Base-by-base conservation (phyloP, 2,113 vertebrate species). In the Entelurus aequoreus region DNA sequence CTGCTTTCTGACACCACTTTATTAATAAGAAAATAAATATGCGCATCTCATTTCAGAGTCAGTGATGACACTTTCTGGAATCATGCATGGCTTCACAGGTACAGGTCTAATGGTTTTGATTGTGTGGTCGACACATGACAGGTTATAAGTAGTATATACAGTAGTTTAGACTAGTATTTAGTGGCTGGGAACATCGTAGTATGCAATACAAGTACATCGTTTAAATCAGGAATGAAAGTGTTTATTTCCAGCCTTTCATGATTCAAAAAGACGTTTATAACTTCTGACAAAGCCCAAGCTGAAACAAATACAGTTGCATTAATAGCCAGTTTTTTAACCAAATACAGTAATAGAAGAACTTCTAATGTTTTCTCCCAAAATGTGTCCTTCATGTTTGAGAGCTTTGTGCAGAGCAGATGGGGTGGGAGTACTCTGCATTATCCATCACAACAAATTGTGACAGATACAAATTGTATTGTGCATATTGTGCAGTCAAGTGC, bases 351-450 rank as follows among this genome's bases (percentile, higher is more conserved):
- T 9, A 66, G 36, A 37, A 38, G 2, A 35, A 54, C 14, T n/a
- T 13, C 35, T 6, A 3, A 54, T 7, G 53, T 37, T 54, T 37
- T 15, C 13, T n/a, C 53, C 13, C 13, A 54, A 15, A 40, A 69
- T 50, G 4, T 13, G 44, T 28, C 15, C 8, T 5, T 66, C n/a
- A 40, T 38, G n/a, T 63, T 57, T 56, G 14, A 60, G 54, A 21
- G 63, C 46, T 53, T 62, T 44, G 40, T 55, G 7, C 42, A 61
- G 60, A 63, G 68, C 72, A 75, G 65, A 75, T 71, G 62, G 71
- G 6, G 13, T 14, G 21, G 35, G 58, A 74, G 65, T 47, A 65
- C 65, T 72, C 21, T 8, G 65, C 52, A n/a, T 50, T 21, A 48
- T 64, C 46, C 53, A 63, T 58, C 55, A 19, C 58, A 74, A 48